Evolutionary conservation across 2,888 invertebrate genomes (phyloP).

Genomic region (Heliconius erato): DNA sequence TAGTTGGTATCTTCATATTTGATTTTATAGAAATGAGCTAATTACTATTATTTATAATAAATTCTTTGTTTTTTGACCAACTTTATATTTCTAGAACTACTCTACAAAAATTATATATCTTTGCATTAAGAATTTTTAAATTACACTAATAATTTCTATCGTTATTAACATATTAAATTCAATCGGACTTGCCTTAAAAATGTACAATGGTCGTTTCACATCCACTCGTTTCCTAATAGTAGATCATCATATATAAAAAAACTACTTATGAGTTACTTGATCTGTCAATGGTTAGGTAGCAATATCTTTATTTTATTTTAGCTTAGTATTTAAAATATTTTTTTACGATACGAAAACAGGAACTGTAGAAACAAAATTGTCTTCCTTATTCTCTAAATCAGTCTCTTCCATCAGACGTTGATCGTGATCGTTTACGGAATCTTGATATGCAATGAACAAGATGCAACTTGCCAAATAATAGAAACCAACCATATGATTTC

Average conservation of each 20-base stretch:
- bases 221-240: constrained; percentile 50
- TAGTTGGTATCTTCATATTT: constrained; percentile 41
- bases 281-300: constrained; percentile 66
- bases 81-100: neutral
- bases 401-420: constrained; percentile 62
- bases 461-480: constrained; percentile 81
- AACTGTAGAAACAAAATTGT: constrained; percentile 60
- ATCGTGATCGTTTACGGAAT: constrained; percentile 70
- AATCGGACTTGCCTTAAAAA: constrained; percentile 1
- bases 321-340: constrained; percentile 51
- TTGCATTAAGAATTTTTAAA: neutral
- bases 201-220: neutral
- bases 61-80: neutral
- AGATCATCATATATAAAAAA: constrained; percentile 71
- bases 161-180: neutral
- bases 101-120: neutral
- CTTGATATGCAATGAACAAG: constrained; percentile 73
- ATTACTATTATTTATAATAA: constrained; percentile 46
- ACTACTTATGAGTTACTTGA: constrained; percentile 59
- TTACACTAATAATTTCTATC: neutral
- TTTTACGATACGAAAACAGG: constrained; percentile 65
- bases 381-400: constrained; percentile 72
- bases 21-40: neutral
- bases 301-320: constrained; percentile 50
- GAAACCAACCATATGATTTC: constrained; percentile 82